Evolutionary conservation across 2,797 vertebrate genomes (phyloP).

Genomic region (Gymnothorax reevesii): DNA sequence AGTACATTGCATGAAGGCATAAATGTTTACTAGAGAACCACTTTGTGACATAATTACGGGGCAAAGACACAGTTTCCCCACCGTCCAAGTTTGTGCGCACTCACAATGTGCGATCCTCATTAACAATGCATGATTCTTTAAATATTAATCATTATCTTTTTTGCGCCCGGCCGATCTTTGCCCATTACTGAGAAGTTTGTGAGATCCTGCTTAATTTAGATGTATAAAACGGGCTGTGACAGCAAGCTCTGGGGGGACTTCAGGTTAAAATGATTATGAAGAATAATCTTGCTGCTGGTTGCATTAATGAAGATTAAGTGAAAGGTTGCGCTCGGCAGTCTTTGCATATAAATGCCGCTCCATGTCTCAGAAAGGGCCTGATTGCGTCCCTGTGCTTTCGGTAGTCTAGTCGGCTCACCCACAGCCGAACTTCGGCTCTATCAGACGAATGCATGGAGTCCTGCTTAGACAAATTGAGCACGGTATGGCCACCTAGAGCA

Average conservation of each 20-base stretch:
- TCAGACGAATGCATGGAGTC: conserved; percentile 55
- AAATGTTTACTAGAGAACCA: conserved; percentile 27
- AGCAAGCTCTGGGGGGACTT: conserved; percentile 42
- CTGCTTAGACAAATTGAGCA: conserved; percentile 24
- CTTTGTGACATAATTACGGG: conserved; percentile 25
- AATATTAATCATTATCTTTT: conserved; percentile 67
- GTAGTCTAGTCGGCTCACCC: neutral
- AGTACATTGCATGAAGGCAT: neutral
- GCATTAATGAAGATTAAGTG: conserved; percentile 47
- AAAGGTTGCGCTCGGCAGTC: conserved; percentile 54
- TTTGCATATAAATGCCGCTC: conserved; percentile 61
- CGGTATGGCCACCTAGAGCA: neutral
- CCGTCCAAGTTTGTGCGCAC: conserved; percentile 25
- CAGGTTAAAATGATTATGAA: conserved; percentile 57
- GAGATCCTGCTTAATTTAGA: conserved; percentile 68
- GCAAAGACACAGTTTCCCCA: neutral
- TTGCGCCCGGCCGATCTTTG: conserved; percentile 67
- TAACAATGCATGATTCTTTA: conserved; percentile 64
- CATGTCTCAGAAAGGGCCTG: conserved; percentile 32
- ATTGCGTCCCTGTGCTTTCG: conserved; percentile 36
- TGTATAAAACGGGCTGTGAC: conserved; percentile 63
- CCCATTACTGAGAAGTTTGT: conserved; percentile 66
- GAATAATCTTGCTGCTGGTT: conserved; percentile 56
- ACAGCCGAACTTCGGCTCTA: conserved; percentile 22
- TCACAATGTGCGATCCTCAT: conserved; percentile 51